A percentile compares a stretch with the other conserved stretches of the same genome.
phyloP scores from a whole-genome alignment of 2,113 vertebrate genomes.

The Vulpes lagopus region DNA sequence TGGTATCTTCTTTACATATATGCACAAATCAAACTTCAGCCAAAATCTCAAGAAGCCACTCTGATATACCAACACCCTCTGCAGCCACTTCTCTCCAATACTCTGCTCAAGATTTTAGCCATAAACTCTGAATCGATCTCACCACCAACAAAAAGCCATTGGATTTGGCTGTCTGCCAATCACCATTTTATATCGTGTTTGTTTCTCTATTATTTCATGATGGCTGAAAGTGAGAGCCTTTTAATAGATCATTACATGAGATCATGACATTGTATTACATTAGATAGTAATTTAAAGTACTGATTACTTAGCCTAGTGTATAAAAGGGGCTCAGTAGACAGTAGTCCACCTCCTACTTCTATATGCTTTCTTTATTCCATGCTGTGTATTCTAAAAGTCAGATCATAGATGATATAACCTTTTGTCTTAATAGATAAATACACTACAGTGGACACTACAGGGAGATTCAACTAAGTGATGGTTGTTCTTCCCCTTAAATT shows the following conservation, averaged over 20 bases:
- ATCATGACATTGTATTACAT: background rate
- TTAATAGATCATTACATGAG: background rate
- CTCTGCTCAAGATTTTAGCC: background rate
- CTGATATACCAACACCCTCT: background rate
- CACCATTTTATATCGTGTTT: background rate
- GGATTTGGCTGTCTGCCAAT: background rate
- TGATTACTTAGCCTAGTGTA: background rate
- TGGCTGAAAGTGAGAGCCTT: background rate
- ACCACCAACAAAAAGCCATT: background rate
- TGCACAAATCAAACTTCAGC: background rate
- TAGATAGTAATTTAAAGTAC: background rate
- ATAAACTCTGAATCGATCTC: background rate
- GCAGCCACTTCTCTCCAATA: background rate
- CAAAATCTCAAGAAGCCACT: background rate
- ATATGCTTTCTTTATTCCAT: background rate
- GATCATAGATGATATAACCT: background rate
- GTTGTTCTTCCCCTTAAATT: background rate
- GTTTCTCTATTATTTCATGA: background rate
- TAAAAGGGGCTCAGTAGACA: background rate
- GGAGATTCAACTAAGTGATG: background rate
- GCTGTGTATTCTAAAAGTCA: background rate
- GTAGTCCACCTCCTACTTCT: background rate
- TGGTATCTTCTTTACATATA: background rate
- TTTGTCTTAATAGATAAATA: background rate
- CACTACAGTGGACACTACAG: background rate